A percentile compares a stretch with the other conserved stretches of the same genome.
phyloP scores from a whole-genome alignment of 2,888 invertebrate species.

The Calameuta idolon region DNA sequence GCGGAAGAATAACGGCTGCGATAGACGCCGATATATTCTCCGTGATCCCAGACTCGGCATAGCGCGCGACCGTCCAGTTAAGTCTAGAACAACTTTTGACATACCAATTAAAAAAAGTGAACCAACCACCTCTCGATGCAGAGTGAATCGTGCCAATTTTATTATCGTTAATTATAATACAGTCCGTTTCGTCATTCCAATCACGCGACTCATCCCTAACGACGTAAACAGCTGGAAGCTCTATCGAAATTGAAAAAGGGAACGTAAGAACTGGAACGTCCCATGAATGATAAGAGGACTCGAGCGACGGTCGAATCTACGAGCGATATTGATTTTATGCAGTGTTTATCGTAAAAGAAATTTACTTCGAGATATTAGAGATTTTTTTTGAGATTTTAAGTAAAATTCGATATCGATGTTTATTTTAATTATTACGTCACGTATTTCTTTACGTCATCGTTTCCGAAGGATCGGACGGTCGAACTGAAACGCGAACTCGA shows the following conservation, averaged over 20 bases:
- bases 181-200: slow-evolving; percentile 9
- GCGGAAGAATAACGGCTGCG: too few species aligned
- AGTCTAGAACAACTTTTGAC: not conserved
- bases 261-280: not conserved
- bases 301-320: not conserved
- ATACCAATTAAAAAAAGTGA: not conserved
- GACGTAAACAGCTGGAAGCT: slow-evolving; percentile 8
- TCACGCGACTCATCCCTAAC: slow-evolving; percentile 14
- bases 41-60: too few species aligned
- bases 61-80: too few species aligned
- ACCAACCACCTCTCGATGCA: not conserved
- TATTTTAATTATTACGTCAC: accelerated
- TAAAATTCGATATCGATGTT: accelerated
- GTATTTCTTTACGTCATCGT: not conserved
- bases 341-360: not conserved
- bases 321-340: not conserved
- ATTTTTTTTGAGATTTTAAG: not conserved
- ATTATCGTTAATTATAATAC: not conserved
- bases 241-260: not conserved
- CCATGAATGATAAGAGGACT: not conserved
- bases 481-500: not conserved
- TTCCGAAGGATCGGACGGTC: not conserved
- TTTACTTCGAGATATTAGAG: too few species aligned
- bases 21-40: too few species aligned
- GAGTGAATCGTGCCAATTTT: not conserved